Evolutionary conservation across 2,797 vertebrate genomes (phyloP), one percentile per base, ranked within the genome.

Genomic region (Xenopus petersii): DNA sequence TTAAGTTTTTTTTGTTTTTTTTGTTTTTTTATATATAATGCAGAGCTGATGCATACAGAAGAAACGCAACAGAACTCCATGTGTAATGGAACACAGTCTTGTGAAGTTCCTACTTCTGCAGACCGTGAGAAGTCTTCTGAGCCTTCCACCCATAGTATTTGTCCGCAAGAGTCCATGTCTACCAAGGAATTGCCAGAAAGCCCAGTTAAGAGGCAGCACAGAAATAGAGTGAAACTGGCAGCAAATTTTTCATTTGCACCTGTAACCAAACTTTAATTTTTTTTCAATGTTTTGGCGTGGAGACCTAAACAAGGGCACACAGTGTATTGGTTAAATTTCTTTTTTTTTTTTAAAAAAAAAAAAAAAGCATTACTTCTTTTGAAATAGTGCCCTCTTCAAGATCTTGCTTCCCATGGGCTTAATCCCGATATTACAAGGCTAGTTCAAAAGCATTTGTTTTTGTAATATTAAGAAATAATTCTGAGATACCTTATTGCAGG

Each of bases 221-320:
- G 96, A 84, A 95, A 87, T 85, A 92, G 92, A 87, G 93, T 98
- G 69, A 96, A 92, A 85, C 88, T 99, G 70, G 97, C 97, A 58
- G 96, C 96, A 77, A 98, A 98, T 82, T 99, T 99, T 75, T 96
- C 95, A n/a, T 92, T 96, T 82, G 89, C 93, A 7, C 88, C 92
- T 74, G 83, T 91, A 84, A 92, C 92, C 71, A 92, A 91, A 85
- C 88, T 91, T 87, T 92, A 89, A 76, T 80, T 64, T 75, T 56
- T 42, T 42, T 30, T 30, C 4, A 2, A 30, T 21, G 76, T 80
- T 80, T 78, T 67, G 75, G 71, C 84, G 82, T 79, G 82, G 77
- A 73, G 75, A 54, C 75, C 66, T 79, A 81, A 77, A 69, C 79
- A 72, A 75, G 81, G 85, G 73, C 87, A 87, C 86, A 86, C 85